Evolutionary conservation across 2,888 invertebrate genomes (phyloP), one percentile per base, ranked within the genome.

Genomic region (Chironomus riparius): DNA sequence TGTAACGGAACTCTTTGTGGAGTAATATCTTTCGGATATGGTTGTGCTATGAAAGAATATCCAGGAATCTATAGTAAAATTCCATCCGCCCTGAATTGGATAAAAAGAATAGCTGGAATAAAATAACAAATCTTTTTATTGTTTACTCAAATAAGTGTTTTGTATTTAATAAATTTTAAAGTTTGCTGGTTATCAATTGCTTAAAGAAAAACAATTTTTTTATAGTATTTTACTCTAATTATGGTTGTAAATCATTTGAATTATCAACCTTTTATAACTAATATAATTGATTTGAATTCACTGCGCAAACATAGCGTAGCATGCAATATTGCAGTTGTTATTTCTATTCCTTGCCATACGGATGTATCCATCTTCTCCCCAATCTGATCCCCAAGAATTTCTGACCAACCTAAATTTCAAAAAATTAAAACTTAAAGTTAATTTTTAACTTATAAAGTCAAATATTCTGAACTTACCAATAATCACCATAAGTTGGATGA

Each of bases 291-390:
- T n/a, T n/a, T n/a, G n/a, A n/a, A n/a, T 48, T 56, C 5, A 56
- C 56, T 56, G 56, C 3, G 18, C 56, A 56, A n/a, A 70, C 12
- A 47, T 47, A 6, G 47, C 47, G 5, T 15, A 70, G 21, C 70
- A 70, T 21, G 70, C 72, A 28, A 61, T 38, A 13, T 22, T n/a
- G 10, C 72, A 72, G 10, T 1, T 72, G n/a, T 72, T 72, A 12
- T 6, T n/a, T 4, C 6, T 61, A n/a, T 50, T 48, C 3, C 71
- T 47, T 13, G 24, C 50, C n/a, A 71, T 71, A 3, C 28, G 3
- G 7, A 71, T 21, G 50, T 71, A 71, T n/a, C 71, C 71, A n/a
- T 71, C 4, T 15, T 50, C 56, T 3, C 71, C 71, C 71, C 71
- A 71, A 38, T n/a, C 18, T 47, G 18, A 5, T 13, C 69, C 69